phyloP scores from a whole-genome alignment of 2,888 invertebrate species.

The Drosophila flavopinicola region DNA sequence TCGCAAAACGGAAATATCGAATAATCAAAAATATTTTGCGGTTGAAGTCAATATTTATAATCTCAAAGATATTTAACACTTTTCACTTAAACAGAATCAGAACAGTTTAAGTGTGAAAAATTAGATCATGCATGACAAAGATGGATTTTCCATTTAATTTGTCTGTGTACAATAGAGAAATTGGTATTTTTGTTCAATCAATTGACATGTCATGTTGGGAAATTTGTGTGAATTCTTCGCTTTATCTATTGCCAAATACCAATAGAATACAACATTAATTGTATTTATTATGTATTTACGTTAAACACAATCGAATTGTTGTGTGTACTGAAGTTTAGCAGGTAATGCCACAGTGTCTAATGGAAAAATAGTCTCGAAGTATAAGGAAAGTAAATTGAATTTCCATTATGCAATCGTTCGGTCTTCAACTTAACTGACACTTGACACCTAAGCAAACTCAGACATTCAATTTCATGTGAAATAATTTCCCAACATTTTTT shows the following conservation, averaged over 20 bases:
- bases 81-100: too few relatives aligned
- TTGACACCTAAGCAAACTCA: constrained; percentile 71
- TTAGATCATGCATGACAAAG: not conserved
- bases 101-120: too few relatives aligned
- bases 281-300: constrained; percentile 31
- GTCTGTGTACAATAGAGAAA: not conserved
- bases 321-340: constrained; percentile 19
- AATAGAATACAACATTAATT: constrained; percentile 28
- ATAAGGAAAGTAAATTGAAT: constrained; percentile 59
- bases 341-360: constrained; percentile 23
- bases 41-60: too few relatives aligned
- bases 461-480: constrained; percentile 72
- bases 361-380: constrained; percentile 27
- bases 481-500: constrained; percentile 60
- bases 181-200: constrained; percentile 8
- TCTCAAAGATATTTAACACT: too few relatives aligned
- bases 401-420: constrained; percentile 68
- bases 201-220: constrained; percentile 18
- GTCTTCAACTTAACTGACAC: constrained; percentile 70
- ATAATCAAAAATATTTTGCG: too few relatives aligned
- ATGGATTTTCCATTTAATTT: constrained; percentile 4
- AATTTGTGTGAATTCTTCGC: constrained; percentile 5
- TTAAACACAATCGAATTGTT: constrained; percentile 23
- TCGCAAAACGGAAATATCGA: too few relatives aligned
- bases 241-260: constrained; percentile 19